Base-by-base conservation (phyloP, 2,888 invertebrate species). In the Phengaris arion region DNA sequence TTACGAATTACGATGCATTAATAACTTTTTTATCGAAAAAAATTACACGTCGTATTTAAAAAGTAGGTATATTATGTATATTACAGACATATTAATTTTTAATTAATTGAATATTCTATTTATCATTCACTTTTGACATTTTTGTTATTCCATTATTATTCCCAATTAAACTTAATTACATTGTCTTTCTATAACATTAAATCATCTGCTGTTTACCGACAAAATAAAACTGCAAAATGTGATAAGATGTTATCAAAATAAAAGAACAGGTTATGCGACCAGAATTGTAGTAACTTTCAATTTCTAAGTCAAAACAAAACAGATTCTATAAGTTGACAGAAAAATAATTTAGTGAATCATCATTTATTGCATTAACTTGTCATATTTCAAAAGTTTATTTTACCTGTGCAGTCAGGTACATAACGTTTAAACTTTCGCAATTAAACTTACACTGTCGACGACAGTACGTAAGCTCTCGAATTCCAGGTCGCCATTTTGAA, bases 401-500 rank as follows among this genome's bases (percentile, higher is more conserved):
- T 10, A 59, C 5, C 35, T 6, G 13, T 64, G 45, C 35, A 64
- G 64, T 64, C 6, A 15, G 35, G 35, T 6, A 12, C 64, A 64
- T 64, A 64, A 64, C 64, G 35, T 35, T 48, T 45, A 64, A 64
- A 64, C 64, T 64, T 64, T 64, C 35, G 64, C 64, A 45, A 64
- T 64, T 13, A 57, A 15, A 15, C 8, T 48, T 48, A 48, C 57
- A 57, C 64, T 45, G 64, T 64, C 13, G 64, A 74, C 75, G 79
- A 75, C 77, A 76, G 79, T 79, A 80, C 84, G 88, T 89, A 92
- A 92, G 92, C 90, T 92, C 91, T 92, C 92, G 87, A 87, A 93
- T 93, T 92, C 92, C 91, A 81, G 78, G 86, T 87, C 87, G 93
- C 93, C 93, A 93, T 93, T 89, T 93, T 93, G 92, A 93, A 93